Conservation (phyloP, 2,113 vertebrate genomes). For the Tragulus kanchil region DNA sequence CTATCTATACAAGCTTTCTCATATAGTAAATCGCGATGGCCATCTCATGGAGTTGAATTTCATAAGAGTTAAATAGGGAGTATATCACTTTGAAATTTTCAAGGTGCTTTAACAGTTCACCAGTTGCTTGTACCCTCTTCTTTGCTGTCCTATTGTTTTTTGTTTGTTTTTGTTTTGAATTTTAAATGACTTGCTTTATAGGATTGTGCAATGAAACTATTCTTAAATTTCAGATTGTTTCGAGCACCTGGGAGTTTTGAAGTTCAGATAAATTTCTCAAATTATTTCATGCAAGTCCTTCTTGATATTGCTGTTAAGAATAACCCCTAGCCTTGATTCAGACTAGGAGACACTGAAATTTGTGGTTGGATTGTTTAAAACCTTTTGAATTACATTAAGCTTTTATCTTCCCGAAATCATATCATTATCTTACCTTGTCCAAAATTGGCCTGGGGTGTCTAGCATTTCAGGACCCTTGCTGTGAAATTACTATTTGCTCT, state of each 20-base stretch:
- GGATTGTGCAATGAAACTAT: slow-evolving; percentile 25
- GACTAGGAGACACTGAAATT: background rate
- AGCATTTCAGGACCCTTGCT: slow-evolving; percentile 6
- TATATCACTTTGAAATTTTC: slow-evolving; percentile 24
- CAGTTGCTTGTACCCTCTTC: background rate
- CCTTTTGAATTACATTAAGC: slow-evolving; percentile 25
- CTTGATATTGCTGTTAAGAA: slow-evolving; percentile 35
- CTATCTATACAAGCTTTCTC: slow-evolving; percentile 6
- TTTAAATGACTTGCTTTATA: slow-evolving; percentile 5
- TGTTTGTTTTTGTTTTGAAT: background rate
- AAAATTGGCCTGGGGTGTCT: background rate
- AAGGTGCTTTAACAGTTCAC: background rate
- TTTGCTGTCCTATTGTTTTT: background rate
- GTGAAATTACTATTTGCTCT: background rate
- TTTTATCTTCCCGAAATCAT: background rate
- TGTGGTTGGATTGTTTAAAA: background rate
- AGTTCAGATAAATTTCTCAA: slow-evolving; percentile 37
- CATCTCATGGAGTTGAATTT: background rate
- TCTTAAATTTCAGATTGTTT: slow-evolving; percentile 18
- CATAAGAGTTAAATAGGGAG: background rate
- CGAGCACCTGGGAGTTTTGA: slow-evolving; percentile 21
- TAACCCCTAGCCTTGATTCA: background rate
- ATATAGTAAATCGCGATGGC: background rate
- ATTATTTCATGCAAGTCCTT: slow-evolving; percentile 11
- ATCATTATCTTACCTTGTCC: slow-evolving; percentile 26